Evolutionary conservation across 2,113 vertebrate genomes (phyloP), one percentile per base, ranked within the genome.

Genomic region (Morphnarchus princeps): DNA sequence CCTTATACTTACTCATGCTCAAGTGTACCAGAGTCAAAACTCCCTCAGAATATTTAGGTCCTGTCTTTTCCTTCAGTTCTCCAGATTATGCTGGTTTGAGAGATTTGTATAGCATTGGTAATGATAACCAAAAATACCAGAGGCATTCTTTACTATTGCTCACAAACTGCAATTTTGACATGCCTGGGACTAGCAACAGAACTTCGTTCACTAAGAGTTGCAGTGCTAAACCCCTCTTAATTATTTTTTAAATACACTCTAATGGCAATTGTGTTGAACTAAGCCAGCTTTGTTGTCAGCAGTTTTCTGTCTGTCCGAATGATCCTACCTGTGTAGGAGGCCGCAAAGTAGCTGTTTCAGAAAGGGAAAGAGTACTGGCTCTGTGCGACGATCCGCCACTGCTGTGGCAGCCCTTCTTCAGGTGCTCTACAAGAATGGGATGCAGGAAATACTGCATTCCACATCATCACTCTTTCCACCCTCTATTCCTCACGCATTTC

Each of bases 221-320:
- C 49, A 31, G 34, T 3, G 19, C 71, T 43, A 85, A 78, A 66
- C 52, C n/a, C 26, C 6, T 9, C 38, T 11, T 6, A 28, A 26
- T 31, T 36, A 32, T 79, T 82, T 82, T 85, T 85, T 28, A 79
- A 89, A 67, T 45, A 31, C 16, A 8, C 45, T 31, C 16, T 59
- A 50, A 42, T 8, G 16, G 45, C 45, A 81, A 24, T 6, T 25
- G 18, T 16, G 26, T 32, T 90, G 36, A 73, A n/a, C 38, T 42
- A 74, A 82, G 38, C 7, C 76, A 94, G 19, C 82, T 91, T 67
- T 57, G 58, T 12, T 34, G 70, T 20, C 74, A 45, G 57, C 0
- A 2, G 29, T 34, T 57, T 85, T 31, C 36, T 42, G 49, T 25
- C 54, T 0, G 0, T 32, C 42, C 2, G 0, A 73, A 50, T 4